Percentiles rank a stretch among this genome's conserved stretches.
These are phyloP conservation scores for cat (Felis catus) DNA, from an alignment of 2,113 vertebrate species.

Conservation along the genomic window F.catus_Fca126_mat1.0 CM031418.1:98703501-98704000, in stretches of 20 bases:
- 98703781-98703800: slow-evolving; percentile 73
- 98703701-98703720: slow-evolving; percentile 48
- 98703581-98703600: slow-evolving; percentile 30
- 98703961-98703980: slow-evolving; percentile 75
- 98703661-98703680: slow-evolving; percentile 1
- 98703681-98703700: neutral
- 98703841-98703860: slow-evolving; percentile 78
- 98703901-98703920: slow-evolving; percentile 79
- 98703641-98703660: slow-evolving; percentile 41
- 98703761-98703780: slow-evolving; percentile 49
- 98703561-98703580: neutral
- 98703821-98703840: slow-evolving; percentile 72
- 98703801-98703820: neutral
- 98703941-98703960: slow-evolving; percentile 83
- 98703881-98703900: slow-evolving; percentile 80
- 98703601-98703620: slow-evolving; percentile 17
- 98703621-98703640: slow-evolving; percentile 38
- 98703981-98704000: slow-evolving; percentile 82
- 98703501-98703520: slow-evolving; percentile 28
- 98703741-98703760: slow-evolving; percentile 62
- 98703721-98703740: slow-evolving; percentile 52
- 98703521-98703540: neutral
- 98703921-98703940: slow-evolving; percentile 78
- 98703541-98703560: neutral
- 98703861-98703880: slow-evolving; percentile 77